Evolutionary conservation across 23 tunicate genomes (phyloP).

Genomic region (Halocynthia aurantium): DNA sequence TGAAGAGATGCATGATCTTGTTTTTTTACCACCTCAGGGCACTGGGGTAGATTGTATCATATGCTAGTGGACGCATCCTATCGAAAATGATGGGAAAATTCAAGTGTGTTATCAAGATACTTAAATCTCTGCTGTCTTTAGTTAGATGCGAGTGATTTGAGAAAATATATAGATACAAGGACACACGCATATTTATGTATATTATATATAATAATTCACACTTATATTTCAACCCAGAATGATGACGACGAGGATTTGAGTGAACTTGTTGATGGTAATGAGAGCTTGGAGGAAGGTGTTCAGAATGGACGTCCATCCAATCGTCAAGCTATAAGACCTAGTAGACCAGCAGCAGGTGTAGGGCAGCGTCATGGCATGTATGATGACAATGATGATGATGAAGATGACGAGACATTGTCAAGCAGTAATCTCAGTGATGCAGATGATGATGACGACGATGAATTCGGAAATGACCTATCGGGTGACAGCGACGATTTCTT

Average conservation of each 20-base stretch:
- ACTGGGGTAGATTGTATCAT: too few relatives aligned
- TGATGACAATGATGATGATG: slow-evolving; percentile 44
- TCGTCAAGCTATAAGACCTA: slow-evolving; percentile 13
- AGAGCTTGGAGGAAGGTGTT: not conserved
- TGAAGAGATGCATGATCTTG: too few relatives aligned
- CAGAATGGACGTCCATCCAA: not conserved
- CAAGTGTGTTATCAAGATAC: too few relatives aligned
- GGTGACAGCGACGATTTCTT: slow-evolving; percentile 42
- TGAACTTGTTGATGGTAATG: slow-evolving; percentile 5
- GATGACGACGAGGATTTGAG: slow-evolving; percentile 7
- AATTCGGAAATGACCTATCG: slow-evolving; percentile 19
- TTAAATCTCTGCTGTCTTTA: too few relatives aligned
- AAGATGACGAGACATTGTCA: slow-evolving; percentile 65
- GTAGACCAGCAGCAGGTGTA: slow-evolving; percentile 18
- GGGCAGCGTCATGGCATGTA: slow-evolving; percentile 68
- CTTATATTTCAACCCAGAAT: too few relatives aligned
- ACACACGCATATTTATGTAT: too few relatives aligned
- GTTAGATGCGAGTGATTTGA: too few relatives aligned
- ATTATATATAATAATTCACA: too few relatives aligned
- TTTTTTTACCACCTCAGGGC: too few relatives aligned
- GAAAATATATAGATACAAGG: too few relatives aligned
- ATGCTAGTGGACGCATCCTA: too few relatives aligned
- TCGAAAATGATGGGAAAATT: too few relatives aligned
- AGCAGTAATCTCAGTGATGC: slow-evolving; percentile 50
- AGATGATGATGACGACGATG: slow-evolving; percentile 47